Evolutionary conservation across 37 sponge, comb jelly and placozoan species (phyloP).

Genomic region (Mnemiopsis leidyi): DNA sequence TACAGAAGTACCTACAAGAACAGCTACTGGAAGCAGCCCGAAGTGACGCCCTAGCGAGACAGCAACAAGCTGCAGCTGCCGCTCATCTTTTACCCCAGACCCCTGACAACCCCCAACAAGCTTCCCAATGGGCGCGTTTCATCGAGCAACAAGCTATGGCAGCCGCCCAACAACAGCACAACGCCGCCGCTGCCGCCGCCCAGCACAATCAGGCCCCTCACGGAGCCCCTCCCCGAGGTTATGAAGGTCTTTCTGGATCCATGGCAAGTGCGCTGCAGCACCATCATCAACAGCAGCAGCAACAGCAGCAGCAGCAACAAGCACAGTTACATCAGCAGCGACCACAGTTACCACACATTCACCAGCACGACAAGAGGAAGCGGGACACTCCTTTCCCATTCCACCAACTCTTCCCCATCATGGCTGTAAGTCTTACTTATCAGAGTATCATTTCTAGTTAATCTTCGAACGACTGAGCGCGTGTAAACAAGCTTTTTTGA

Average conservation of each 20-base stretch:
- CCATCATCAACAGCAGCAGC: constrained; percentile 49
- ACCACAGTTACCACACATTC: not conserved
- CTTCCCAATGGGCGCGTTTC: constrained; percentile 56
- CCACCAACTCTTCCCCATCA: constrained; percentile 54
- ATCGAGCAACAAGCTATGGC: constrained; percentile 17
- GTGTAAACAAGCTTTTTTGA: too few relatives aligned
- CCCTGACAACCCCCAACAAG: constrained; percentile 32
- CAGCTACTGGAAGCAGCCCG: constrained; percentile 39
- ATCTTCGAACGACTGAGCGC: too few relatives aligned
- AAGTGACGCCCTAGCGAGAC: constrained; percentile 28
- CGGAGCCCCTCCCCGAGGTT: not conserved
- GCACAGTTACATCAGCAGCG: not conserved
- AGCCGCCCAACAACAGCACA: constrained; percentile 18
- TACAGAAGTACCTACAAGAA: constrained; percentile 56
- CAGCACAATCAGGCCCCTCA: not conserved
- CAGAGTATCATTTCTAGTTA: too few relatives aligned
- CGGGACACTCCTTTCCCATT: constrained; percentile 23
- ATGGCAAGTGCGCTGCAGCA: constrained; percentile 14
- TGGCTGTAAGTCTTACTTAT: constrained; percentile 42
- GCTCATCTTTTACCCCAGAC: constrained; percentile 10
- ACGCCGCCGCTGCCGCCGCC: not conserved
- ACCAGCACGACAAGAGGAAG: constrained; percentile 29
- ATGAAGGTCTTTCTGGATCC: not conserved
- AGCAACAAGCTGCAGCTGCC: constrained; percentile 48
- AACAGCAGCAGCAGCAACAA: constrained; percentile 6